Evolutionary conservation across 1,140 invertebrate genomes (phyloP).

Genomic region (Eupristina koningsbergeri): DNA sequence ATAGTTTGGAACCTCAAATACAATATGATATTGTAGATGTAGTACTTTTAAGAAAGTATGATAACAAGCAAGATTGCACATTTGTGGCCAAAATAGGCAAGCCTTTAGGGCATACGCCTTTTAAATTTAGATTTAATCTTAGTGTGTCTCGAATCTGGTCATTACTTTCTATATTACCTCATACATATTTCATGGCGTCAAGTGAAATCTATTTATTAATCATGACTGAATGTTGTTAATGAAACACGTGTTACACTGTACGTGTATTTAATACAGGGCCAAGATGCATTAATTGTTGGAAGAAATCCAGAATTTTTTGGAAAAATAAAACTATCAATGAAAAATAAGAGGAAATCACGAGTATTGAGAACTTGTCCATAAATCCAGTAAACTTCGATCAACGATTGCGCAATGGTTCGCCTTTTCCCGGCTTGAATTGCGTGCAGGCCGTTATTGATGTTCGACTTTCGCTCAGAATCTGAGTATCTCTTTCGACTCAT

Average conservation of each 20-base stretch:
- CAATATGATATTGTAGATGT: background rate
- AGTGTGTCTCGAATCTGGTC: background rate
- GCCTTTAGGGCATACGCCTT: background rate
- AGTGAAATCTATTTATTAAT: constrained; percentile 14
- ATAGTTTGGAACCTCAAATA: background rate
- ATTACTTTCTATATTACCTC: constrained; percentile 14
- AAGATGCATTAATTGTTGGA: too few species aligned
- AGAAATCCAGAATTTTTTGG: background rate
- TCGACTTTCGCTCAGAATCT: constrained; percentile 36
- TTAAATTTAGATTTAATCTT: constrained; percentile 8
- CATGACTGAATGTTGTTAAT: background rate
- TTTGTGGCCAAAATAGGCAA: background rate
- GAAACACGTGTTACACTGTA: background rate
- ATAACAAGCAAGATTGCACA: constrained; percentile 26
- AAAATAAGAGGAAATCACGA: background rate
- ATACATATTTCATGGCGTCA: constrained; percentile 5
- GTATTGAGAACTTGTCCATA: too few species aligned
- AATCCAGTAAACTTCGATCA: too few species aligned
- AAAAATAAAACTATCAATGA: too few species aligned
- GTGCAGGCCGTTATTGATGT: constrained; percentile 28
- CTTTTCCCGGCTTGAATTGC: background rate
- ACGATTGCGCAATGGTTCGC: background rate
- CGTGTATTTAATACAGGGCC: background rate
- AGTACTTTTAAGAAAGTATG: constrained; percentile 17
- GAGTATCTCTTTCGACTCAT: background rate